Percentiles rank a stretch among this genome's conserved stretches.
Conservation (phyloP, 2,113 vertebrate species). For the Misgurnus mizolepis region DNA sequence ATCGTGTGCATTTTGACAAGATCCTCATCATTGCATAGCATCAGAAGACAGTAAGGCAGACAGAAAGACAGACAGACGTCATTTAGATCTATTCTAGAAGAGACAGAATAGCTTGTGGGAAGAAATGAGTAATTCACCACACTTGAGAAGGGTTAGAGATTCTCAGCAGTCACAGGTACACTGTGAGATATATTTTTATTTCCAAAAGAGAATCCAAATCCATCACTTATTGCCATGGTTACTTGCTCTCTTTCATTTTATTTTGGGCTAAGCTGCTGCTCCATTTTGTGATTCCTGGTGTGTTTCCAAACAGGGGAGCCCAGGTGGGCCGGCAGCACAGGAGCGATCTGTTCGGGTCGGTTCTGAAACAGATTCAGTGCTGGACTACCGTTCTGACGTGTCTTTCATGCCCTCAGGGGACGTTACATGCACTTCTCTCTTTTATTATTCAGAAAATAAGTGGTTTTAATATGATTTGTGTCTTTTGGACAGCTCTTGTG, state of each 20-base stretch:
- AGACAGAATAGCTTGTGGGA: constrained; percentile 38
- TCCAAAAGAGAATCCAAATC: constrained; percentile 40
- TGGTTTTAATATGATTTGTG: constrained; percentile 9
- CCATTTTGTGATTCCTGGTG: constrained; percentile 37
- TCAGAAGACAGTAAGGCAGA: constrained; percentile 53
- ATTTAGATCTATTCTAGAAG: constrained; percentile 54
- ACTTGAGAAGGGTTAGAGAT: constrained; percentile 6
- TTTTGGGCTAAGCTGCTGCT: constrained; percentile 34
- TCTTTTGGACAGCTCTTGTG: not conserved
- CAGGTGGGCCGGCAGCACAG: constrained; percentile 30
- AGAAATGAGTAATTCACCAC: constrained; percentile 43
- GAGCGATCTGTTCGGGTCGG: constrained; percentile 28
- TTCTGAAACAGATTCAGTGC: not conserved
- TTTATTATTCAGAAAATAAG: constrained; percentile 18
- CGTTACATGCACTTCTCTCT: constrained; percentile 8
- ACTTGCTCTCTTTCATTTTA: constrained; percentile 38
- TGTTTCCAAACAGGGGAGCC: constrained; percentile 38
- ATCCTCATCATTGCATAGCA: constrained; percentile 65
- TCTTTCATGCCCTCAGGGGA: constrained; percentile 12
- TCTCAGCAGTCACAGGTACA: constrained; percentile 27
- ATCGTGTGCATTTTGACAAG: constrained; percentile 65
- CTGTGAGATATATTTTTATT: constrained; percentile 36
- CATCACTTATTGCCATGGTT: constrained; percentile 45
- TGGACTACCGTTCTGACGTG: constrained; percentile 36
- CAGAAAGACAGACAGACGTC: constrained; percentile 51